Evolutionary conservation across 2,888 invertebrate species (phyloP).

Genomic region (Apamea epomidion): DNA sequence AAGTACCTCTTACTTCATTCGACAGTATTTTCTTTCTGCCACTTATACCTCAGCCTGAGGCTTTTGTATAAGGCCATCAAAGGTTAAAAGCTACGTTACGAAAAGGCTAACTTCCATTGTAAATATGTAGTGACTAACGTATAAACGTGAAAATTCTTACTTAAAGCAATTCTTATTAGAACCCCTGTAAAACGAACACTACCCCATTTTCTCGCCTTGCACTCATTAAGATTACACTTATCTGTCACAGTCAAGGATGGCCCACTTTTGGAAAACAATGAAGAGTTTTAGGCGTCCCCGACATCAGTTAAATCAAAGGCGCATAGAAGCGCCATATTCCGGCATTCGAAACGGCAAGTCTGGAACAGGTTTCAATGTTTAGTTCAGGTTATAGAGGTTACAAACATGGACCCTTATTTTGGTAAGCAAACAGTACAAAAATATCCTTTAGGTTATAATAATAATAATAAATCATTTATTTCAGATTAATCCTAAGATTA

Average conservation of each 20-base stretch:
- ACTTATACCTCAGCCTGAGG: not conserved
- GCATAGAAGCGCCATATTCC: not conserved
- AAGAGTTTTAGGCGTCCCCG: slow-evolving; percentile 11
- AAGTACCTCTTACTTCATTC: not conserved
- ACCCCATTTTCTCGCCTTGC: slow-evolving; percentile 17
- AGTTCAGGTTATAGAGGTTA: not conserved
- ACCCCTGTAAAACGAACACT: not conserved
- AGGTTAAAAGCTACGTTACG: not conserved
- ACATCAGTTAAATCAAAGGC: slow-evolving; percentile 37
- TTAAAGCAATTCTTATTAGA: not conserved
- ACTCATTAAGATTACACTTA: slow-evolving; percentile 46
- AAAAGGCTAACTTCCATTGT: not conserved
- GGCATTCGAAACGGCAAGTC: not conserved
- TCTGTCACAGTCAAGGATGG: slow-evolving; percentile 50
- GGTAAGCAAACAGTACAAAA: not conserved
- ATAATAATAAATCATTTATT: too few species aligned
- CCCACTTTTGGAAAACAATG: slow-evolving; percentile 42
- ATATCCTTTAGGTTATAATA: not conserved
- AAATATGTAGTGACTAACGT: not conserved
- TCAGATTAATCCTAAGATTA: too few species aligned
- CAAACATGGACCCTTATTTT: not conserved
- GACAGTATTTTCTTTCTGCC: not conserved
- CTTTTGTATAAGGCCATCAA: not conserved
- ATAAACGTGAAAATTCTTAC: not conserved
- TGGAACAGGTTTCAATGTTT: not conserved